Evolutionary conservation across 2,113 vertebrate genomes (phyloP).

Genomic region (Corythaeola cristata): DNA sequence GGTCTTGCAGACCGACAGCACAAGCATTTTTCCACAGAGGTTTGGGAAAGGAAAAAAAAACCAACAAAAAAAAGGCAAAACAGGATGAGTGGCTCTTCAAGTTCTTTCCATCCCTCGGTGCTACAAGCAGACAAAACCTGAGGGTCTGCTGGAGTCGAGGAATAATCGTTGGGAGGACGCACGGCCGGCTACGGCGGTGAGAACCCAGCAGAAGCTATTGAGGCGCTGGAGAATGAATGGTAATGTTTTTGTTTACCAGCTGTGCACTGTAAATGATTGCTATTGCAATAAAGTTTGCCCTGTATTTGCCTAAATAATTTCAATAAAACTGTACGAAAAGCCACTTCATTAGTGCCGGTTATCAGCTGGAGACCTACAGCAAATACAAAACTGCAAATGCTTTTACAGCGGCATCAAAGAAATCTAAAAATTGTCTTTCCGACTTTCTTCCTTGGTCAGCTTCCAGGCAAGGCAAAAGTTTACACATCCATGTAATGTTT

Average conservation of each 20-base stretch:
- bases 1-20: background rate
- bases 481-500: background rate
- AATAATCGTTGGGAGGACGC: background rate
- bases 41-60: background rate
- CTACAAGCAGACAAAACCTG: background rate
- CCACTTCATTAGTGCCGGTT: background rate
- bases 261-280: background rate
- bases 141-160: background rate
- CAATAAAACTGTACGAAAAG: background rate
- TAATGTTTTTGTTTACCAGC: conserved; percentile 21
- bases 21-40: background rate
- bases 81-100: background rate
- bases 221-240: background rate
- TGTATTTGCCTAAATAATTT: background rate
- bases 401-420: background rate
- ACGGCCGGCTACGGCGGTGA: accelerated
- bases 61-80: background rate
- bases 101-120: background rate
- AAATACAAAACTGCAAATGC: background rate
- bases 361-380: background rate
- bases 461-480: background rate
- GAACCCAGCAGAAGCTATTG: background rate
- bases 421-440: background rate
- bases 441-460: background rate
- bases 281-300: background rate